These are phyloP conservation scores for Podilymbus podiceps DNA, from an alignment of 2,113 vertebrate genomes.

Conservation along the genomic window DNA sequence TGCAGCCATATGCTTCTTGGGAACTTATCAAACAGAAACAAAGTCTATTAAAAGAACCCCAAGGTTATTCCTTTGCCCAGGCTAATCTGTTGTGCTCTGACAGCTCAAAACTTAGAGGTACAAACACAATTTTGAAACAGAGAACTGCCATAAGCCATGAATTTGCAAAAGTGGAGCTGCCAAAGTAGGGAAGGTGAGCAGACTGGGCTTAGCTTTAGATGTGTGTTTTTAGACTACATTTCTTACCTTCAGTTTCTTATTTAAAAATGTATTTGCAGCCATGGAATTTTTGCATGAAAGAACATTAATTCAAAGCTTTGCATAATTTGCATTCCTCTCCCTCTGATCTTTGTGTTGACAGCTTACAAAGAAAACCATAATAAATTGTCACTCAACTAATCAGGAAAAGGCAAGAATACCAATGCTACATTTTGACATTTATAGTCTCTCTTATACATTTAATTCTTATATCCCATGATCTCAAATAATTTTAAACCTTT, in stretches of 20 bases:
- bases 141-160: neutral
- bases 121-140: neutral
- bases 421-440: neutral
- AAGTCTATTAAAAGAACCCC: neutral
- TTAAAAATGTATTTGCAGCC: neutral
- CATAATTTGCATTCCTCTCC: neutral
- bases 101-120: neutral
- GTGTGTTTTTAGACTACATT: neutral
- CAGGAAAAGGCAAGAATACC: neutral
- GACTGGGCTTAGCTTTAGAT: neutral
- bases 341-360: neutral
- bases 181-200: neutral
- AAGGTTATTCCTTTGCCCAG: neutral
- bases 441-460: neutral
- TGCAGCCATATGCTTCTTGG: neutral
- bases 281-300: neutral
- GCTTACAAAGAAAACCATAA: neutral
- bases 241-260: neutral
- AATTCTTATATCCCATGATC: neutral
- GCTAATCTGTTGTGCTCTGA: neutral
- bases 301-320: neutral
- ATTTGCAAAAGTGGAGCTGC: neutral
- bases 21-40: slow-evolving; percentile 27
- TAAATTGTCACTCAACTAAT: neutral
- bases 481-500: neutral